Evolutionary conservation across 2,797 vertebrate genomes (phyloP).

Genomic region (Choloepus didactylus): DNA sequence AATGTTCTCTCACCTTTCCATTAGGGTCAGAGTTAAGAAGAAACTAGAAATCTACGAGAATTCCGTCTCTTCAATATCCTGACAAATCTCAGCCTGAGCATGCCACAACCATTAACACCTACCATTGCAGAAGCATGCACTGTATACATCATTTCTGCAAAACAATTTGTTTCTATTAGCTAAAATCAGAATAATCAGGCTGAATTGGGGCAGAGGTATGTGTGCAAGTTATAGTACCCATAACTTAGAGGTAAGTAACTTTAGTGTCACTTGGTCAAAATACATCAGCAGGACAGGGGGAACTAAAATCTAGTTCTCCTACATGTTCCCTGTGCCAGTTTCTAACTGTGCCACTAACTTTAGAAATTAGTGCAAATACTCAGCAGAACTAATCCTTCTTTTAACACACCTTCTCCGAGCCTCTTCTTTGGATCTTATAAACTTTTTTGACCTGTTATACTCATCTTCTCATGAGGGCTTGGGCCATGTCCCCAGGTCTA

Average conservation of each 20-base stretch:
- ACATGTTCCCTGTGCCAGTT: accelerated
- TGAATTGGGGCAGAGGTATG: background rate
- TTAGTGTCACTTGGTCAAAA: background rate
- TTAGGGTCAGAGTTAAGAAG: background rate
- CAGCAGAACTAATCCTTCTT: too few species aligned
- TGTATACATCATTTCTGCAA: background rate
- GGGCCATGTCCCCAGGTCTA: background rate
- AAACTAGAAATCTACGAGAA: background rate
- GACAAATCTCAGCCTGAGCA: background rate
- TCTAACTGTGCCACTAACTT: background rate
- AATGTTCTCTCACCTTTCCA: background rate
- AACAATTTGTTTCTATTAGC: background rate
- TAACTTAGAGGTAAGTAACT: background rate
- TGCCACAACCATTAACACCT: background rate
- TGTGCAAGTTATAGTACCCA: too few species aligned
- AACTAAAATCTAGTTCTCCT: background rate
- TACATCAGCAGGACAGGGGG: background rate
- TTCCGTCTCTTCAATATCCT: background rate
- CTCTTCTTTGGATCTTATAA: accelerated
- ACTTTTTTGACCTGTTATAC: background rate
- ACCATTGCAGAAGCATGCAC: background rate
- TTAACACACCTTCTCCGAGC: background rate
- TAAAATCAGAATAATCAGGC: background rate
- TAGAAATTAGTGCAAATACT: background rate
- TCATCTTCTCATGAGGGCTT: background rate